A percentile compares a stretch with the other conserved stretches of the same genome.
Conservation (phyloP, 2,797 vertebrate species). For the Tragopan temminckii region DNA sequence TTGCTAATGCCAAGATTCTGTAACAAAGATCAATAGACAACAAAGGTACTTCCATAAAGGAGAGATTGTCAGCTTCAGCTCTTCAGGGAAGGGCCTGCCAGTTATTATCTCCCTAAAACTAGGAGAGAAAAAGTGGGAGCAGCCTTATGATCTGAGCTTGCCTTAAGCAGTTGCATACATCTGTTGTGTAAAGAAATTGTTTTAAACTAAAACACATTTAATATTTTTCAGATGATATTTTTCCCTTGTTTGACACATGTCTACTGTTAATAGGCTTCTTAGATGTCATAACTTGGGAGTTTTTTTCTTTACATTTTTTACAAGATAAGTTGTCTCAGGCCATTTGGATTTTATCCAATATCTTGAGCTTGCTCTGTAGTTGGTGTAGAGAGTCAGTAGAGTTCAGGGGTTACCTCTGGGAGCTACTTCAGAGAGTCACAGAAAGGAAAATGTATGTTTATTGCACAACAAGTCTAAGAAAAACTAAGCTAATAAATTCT, state of each 20-base stretch:
- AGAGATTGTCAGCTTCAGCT: neutral
- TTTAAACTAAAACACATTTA: neutral
- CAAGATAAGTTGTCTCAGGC: neutral
- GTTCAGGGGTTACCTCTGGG: neutral
- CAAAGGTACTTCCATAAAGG: neutral
- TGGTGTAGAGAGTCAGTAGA: neutral
- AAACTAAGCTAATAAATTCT: neutral
- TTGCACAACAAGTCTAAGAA: neutral
- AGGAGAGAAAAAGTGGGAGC: neutral
- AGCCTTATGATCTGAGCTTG: neutral
- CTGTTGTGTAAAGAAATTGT: neutral
- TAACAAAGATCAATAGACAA: neutral
- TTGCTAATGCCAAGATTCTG: neutral
- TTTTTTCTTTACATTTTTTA: neutral
- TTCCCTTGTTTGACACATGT: neutral
- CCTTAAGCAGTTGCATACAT: fast-evolving
- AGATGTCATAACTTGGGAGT: neutral
- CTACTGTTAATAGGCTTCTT: neutral
- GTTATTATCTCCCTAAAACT: neutral
- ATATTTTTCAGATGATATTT: neutral
- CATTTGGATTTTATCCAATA: neutral
- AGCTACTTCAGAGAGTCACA: neutral
- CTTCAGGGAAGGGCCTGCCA: neutral
- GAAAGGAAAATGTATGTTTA: neutral
- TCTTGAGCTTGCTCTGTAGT: neutral